Base-by-base conservation (phyloP, 2,888 invertebrate genomes). In the Acleris sparsana region DNA sequence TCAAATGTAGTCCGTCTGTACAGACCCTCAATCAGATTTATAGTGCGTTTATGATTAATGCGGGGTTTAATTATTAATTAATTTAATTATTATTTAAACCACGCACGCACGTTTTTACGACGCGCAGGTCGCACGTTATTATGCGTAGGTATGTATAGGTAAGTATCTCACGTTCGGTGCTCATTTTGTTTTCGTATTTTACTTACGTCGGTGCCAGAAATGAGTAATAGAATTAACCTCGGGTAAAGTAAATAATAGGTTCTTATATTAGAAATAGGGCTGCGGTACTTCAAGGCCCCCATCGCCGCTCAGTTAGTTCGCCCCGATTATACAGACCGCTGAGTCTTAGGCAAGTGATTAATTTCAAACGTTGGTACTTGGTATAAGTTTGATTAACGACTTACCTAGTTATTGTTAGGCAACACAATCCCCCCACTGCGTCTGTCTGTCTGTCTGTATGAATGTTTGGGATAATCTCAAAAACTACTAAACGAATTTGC, bases 41-140 rank as follows among this genome's bases (percentile, higher is more conserved):
- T 5, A 25, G 25, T 25, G 5, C 25, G 25, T 25, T 25, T 25
- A 25, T 25, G 5, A 25, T 22, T 22, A 22, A 25, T 5, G 25
- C n/a, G n/a, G 1, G 25, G 25, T 25, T 25, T 5, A 25, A 5
- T 25, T 25, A 25, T 25, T 22, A n/a, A n/a, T n/a, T n/a, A n/a
- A n/a, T n/a, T n/a, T n/a, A n/a, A n/a, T n/a, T n/a, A n/a, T n/a
- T 20, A 20, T 20, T 20, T 20, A 20, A 20, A 20, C 2, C 20
- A n/a, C 20, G 56, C 49, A 56, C 55, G 56, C 49, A 51, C 43
- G 62, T 48, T 56, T 56, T 62, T 29, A 29, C 29, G 29, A 29
- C 29, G 39, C 9, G 16, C 51, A 16, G 6, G 2, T 43, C 49
- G 9, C 29, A 18, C 49, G 51, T 46, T 33, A 29, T 25, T 20